Base-by-base conservation (phyloP, 2,888 invertebrate species). In the Tetropium fuscum region DNA sequence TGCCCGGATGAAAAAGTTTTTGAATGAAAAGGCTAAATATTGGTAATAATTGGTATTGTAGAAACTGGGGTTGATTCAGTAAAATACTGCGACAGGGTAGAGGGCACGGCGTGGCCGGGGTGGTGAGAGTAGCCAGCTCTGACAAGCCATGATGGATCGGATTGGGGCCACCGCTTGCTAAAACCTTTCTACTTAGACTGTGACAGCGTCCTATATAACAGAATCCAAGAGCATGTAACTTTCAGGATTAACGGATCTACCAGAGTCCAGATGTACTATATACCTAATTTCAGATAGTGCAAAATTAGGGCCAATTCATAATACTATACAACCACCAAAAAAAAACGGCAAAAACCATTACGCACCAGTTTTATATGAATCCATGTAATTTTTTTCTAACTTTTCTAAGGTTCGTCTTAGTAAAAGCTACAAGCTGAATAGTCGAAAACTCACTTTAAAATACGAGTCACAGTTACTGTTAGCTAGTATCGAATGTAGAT, bases 101-200 rank as follows among this genome's bases (percentile, higher is more conserved):
- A 80, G 74, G 77, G 72, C 60, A 51, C 63, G 78, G 74, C 78
- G 78, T 74, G 75, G 75, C 74, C 76, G 80, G 74, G 74, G 74
- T 75, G 75, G 59, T 81, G 79, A 79, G 77, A 74, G 75, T 75
- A 74, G 78, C 80, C 82, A 84, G 84, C 83, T 84, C 83, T 81
- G 85, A 81, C 73, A 78, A 76, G 75, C 75, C 72, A 77, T 81
- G 82, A 77, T 81, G 83, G 86, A 85, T 80, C 85, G 84, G 80
- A 82, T 78, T 73, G 77, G 75, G 77, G 81, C 78, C 77, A 76
- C 74, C 74, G 79, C 74, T 78, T 77, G 76, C 78, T 78, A 79
- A 79, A 79, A 78, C 78, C 78, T 75, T 74, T 74, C 72, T 71
- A 73, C 76, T 79, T 78, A 79, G 78, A 79, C 73, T 80, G 79